Evolutionary conservation across 2,888 invertebrate species (phyloP).

Genomic region (Oasisia sp.): DNA sequence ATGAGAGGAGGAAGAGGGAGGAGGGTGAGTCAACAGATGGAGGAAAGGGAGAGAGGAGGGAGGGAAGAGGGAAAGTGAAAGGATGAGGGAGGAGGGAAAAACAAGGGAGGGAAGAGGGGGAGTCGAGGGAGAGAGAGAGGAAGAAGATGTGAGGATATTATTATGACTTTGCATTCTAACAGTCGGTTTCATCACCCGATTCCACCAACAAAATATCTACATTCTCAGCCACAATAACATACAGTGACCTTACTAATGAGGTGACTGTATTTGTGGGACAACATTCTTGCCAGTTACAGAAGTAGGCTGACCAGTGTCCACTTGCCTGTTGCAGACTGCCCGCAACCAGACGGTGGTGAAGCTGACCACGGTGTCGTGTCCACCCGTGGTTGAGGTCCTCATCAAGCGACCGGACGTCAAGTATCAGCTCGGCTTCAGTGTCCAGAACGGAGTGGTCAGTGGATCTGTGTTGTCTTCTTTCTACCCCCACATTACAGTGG

Average conservation of each 20-base stretch:
- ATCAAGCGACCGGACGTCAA: slow-evolving; percentile 99
- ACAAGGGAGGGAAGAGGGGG: not conserved
- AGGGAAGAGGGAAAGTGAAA: too few relatives aligned
- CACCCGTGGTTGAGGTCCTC: slow-evolving; percentile 99
- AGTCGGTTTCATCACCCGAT: not conserved
- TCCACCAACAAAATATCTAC: not conserved
- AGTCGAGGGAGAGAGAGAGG: too few relatives aligned
- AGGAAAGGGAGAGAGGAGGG: not conserved
- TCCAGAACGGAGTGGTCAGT: slow-evolving; percentile 97
- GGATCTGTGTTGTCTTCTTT: not conserved
- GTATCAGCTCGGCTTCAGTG: slow-evolving; percentile 99
- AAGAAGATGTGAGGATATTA: too few relatives aligned
- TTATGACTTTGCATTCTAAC: not conserved
- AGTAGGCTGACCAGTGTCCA: not conserved
- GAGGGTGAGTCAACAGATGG: not conserved
- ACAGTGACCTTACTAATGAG: too few relatives aligned
- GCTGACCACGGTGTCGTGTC: slow-evolving; percentile 97
- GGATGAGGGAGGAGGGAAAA: too few relatives aligned
- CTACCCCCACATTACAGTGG: too few relatives aligned
- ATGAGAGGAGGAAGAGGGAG: slow-evolving; percentile 87
- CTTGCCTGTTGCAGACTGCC: slow-evolving; percentile 71
- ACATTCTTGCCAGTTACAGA: not conserved
- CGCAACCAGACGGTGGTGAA: slow-evolving; percentile 99
- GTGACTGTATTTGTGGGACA: too few relatives aligned
- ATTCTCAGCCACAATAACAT: not conserved